Percentiles rank a stretch among this genome's conserved stretches.
Conservation (phyloP, 1,140 invertebrate species). For the Drosophila setifemur region DNA sequence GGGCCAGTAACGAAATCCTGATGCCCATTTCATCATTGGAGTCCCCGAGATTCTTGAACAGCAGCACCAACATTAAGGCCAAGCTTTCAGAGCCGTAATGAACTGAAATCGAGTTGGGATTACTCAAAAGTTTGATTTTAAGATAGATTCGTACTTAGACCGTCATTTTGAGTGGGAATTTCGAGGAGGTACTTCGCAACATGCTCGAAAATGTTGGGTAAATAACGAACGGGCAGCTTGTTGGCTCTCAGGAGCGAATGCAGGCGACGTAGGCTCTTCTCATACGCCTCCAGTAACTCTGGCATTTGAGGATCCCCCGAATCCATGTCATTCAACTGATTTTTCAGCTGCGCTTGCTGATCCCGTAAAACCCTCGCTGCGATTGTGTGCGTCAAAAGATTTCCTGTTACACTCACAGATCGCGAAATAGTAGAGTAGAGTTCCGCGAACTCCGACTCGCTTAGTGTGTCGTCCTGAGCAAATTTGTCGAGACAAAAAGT, state of each 20-base stretch:
- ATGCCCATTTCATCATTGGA: neutral
- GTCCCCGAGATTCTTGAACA: neutral
- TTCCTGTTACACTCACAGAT: slow-evolving; percentile 38
- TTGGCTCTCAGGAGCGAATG: slow-evolving; percentile 22
- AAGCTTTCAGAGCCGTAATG: slow-evolving; percentile 49
- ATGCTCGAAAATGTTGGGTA: slow-evolving; percentile 19
- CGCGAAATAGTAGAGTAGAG: slow-evolving; percentile 32
- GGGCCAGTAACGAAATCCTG: neutral
- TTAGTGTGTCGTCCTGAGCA: slow-evolving; percentile 31
- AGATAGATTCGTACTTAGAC: slow-evolving; percentile 29
- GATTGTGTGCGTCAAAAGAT: slow-evolving; percentile 9
- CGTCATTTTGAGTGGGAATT: neutral
- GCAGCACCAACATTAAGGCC: slow-evolving; percentile 34
- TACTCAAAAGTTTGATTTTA: neutral
- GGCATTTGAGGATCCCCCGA: neutral
- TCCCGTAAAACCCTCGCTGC: slow-evolving; percentile 8
- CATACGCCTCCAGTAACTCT: slow-evolving; percentile 17
- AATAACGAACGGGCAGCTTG: slow-evolving; percentile 13
- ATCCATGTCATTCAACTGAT: neutral
- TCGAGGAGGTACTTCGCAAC: slow-evolving; percentile 23
- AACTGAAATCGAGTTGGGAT: slow-evolving; percentile 8
- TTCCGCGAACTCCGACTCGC: slow-evolving; percentile 8
- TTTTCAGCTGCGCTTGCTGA: slow-evolving; percentile 3
- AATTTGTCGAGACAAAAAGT: slow-evolving; percentile 16
- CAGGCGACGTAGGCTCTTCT: slow-evolving; percentile 17